A percentile compares a stretch with the other conserved stretches of the same genome.
Conservation (phyloP, 2,888 invertebrate genomes). For the Arge pagana region DNA sequence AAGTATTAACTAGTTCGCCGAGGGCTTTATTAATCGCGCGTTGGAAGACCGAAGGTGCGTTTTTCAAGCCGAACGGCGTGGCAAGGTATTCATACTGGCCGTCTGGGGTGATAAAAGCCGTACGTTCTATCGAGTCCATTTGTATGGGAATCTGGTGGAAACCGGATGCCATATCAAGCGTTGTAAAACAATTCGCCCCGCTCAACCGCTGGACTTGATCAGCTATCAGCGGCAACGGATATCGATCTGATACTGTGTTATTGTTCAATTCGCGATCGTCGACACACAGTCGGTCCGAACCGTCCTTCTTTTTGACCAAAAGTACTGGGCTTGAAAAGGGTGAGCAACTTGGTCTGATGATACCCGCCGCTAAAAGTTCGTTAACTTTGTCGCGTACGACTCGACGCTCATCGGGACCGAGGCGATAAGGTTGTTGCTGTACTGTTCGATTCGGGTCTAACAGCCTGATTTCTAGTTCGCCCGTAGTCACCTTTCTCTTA, state of each 20-base stretch:
- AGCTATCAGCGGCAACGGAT: conserved; percentile 36
- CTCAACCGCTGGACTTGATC: conserved; percentile 30
- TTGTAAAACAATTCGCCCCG: conserved; percentile 24
- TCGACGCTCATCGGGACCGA: not conserved
- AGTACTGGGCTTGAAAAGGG: conserved; percentile 32
- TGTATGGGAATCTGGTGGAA: conserved; percentile 24
- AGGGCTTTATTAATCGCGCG: conserved; percentile 22
- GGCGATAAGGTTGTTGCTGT: not conserved
- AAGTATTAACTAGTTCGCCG: conserved; percentile 14
- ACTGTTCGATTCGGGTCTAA: conserved; percentile 13
- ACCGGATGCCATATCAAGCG: conserved; percentile 28
- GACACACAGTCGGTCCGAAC: conserved; percentile 28
- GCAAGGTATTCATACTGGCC: conserved; percentile 27
- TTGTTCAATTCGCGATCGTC: conserved; percentile 37
- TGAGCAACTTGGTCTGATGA: conserved; percentile 21
- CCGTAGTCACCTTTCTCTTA: conserved; percentile 12
- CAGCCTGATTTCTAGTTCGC: conserved; percentile 22
- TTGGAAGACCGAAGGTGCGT: conserved; percentile 31
- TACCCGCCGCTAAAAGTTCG: conserved; percentile 12
- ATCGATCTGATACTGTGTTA: conserved; percentile 35
- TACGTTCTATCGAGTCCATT: not conserved
- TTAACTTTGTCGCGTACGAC: conserved; percentile 26
- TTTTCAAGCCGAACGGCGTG: conserved; percentile 30
- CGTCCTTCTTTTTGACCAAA: conserved; percentile 31
- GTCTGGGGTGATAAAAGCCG: conserved; percentile 30